Evolutionary conservation across 2,797 vertebrate genomes (phyloP).

Genomic region (Merluccius polli): DNA sequence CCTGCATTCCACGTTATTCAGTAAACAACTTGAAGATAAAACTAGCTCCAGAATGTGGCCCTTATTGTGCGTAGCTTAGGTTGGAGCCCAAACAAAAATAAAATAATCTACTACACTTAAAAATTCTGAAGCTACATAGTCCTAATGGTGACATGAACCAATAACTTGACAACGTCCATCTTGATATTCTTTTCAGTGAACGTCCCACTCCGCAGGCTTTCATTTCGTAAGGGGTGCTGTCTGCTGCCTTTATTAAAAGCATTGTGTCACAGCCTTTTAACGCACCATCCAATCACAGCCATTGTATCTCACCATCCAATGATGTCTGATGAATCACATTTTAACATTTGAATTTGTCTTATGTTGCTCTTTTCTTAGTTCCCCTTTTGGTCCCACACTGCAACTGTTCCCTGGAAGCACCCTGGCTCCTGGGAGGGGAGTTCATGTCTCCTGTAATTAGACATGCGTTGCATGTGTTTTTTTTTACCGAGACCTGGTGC

Average conservation of each 20-base stretch:
- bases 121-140: not conserved
- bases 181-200: not conserved
- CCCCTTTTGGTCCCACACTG: conserved; percentile 33
- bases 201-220: not conserved
- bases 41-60: too few species aligned
- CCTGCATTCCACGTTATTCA: too few species aligned
- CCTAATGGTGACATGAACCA: not conserved
- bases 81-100: too few species aligned
- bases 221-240: not conserved
- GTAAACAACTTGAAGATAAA: too few species aligned
- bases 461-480: conserved; percentile 33
- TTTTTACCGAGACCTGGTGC: conserved; percentile 25
- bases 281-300: not conserved
- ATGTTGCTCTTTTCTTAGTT: not conserved
- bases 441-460: conserved; percentile 40
- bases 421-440: conserved; percentile 26
- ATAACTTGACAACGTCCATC: not conserved
- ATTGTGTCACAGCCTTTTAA: not conserved
- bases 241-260: too few species aligned
- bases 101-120: too few species aligned
- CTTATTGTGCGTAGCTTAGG: too few species aligned
- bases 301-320: not conserved
- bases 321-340: not conserved
- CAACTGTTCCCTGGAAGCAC: conserved; percentile 25
- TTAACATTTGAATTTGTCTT: too few species aligned